A percentile compares a stretch with the other conserved stretches of the same genome.
Conservation (phyloP, 2,888 invertebrate species). For the Drosophila silvestris region DNA sequence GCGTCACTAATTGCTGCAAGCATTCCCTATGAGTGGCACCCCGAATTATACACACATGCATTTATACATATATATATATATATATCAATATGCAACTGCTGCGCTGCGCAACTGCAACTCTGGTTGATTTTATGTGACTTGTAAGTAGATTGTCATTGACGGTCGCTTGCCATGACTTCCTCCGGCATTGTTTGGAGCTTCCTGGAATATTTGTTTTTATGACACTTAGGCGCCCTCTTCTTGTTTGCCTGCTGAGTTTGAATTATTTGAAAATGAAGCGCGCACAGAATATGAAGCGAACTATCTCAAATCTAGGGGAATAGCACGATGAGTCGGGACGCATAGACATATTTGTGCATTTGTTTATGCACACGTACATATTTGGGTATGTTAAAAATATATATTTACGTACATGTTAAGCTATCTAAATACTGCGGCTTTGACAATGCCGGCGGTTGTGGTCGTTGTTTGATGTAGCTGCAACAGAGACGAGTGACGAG, state of each 20-base stretch:
- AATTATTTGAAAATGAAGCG: slow-evolving; percentile 63
- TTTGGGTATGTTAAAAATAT: slow-evolving; percentile 11
- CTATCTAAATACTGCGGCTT: slow-evolving; percentile 26
- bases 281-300: slow-evolving; percentile 58
- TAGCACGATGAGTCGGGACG: slow-evolving; percentile 15
- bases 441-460: slow-evolving; percentile 20
- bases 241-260: slow-evolving; percentile 46
- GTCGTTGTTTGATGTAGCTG: slow-evolving; percentile 49
- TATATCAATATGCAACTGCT: slow-evolving; percentile 11
- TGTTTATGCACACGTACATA: background rate
- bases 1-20: slow-evolving; percentile 69
- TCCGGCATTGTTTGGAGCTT: slow-evolving; percentile 15
- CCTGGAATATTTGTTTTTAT: slow-evolving; percentile 68
- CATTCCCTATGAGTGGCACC: slow-evolving; percentile 39
- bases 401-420: background rate
- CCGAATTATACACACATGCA: background rate
- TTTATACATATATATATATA: background rate
- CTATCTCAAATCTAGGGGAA: slow-evolving; percentile 29
- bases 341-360: slow-evolving; percentile 1
- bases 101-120: slow-evolving; percentile 46
- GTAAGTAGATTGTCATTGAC: slow-evolving; percentile 53
- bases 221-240: slow-evolving; percentile 56
- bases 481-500: slow-evolving; percentile 2
- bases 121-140: slow-evolving; percentile 78
- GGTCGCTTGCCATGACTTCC: slow-evolving; percentile 20